Evolutionary conservation across 35 echinoderm and acorn worm species (phyloP).

Genomic region (Anneissia japonica): DNA sequence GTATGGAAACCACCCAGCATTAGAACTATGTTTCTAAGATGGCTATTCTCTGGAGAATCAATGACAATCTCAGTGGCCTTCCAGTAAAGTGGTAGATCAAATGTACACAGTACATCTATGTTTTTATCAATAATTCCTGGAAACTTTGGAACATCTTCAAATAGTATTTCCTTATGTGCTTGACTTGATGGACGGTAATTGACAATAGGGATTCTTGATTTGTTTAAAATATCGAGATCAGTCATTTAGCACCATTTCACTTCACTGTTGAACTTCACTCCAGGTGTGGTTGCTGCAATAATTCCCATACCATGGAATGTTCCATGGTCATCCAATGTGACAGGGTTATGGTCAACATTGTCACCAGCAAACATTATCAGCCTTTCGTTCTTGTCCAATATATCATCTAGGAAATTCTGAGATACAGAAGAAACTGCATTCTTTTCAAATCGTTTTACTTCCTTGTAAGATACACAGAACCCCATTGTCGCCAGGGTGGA

Average conservation of each 20-base stretch:
- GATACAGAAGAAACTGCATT: slow-evolving; percentile 28
- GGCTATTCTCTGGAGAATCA: neutral
- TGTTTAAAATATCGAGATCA: no score
- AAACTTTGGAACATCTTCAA: no score
- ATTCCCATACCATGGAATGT: slow-evolving; percentile 79
- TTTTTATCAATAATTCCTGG: no score
- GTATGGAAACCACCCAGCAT: neutral
- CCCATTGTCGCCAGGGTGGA: neutral
- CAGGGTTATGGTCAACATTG: slow-evolving; percentile 66
- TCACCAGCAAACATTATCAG: slow-evolving; percentile 33
- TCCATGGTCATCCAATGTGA: slow-evolving; percentile 44
- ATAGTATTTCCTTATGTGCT: no score
- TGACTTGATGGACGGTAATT: no score
- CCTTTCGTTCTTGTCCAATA: slow-evolving; percentile 4
- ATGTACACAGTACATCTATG: no score
- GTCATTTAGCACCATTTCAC: no score
- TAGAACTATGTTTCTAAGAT: neutral
- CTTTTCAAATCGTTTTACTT: slow-evolving; percentile 51
- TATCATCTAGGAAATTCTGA: slow-evolving; percentile 26
- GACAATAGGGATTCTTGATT: no score
- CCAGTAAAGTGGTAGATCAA: slow-evolving; percentile 3
- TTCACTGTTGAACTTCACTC: neutral
- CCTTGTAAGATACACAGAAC: slow-evolving; percentile 36
- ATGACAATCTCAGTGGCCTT: neutral
- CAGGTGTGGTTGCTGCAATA: slow-evolving; percentile 42